Conservation (phyloP, 2,888 invertebrate species). For the Lutraria lutraria region DNA sequence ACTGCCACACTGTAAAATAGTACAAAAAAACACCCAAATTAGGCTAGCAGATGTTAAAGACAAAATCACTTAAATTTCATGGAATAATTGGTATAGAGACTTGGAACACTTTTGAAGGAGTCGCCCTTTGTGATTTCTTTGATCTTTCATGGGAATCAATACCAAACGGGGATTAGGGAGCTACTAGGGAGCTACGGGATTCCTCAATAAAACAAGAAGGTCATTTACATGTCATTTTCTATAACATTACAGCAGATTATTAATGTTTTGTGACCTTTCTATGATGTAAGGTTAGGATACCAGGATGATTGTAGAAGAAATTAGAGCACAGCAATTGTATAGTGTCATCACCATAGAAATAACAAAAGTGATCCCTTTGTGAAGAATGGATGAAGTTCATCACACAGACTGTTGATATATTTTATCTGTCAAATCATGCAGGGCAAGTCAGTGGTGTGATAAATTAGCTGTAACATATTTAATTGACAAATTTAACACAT, state of each 20-base stretch:
- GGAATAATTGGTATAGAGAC: slow-evolving; percentile 55
- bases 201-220: slow-evolving; percentile 29
- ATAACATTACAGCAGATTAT: slow-evolving; percentile 34
- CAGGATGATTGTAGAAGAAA: slow-evolving; percentile 13
- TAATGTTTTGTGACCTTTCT: slow-evolving; percentile 42
- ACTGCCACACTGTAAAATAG: slow-evolving; percentile 68
- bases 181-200: slow-evolving; percentile 26
- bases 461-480: slow-evolving; percentile 25
- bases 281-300: slow-evolving; percentile 30
- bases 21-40: slow-evolving; percentile 33
- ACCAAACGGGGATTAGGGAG: slow-evolving; percentile 32
- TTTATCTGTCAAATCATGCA: slow-evolving; percentile 13
- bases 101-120: slow-evolving; percentile 43
- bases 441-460: neutral
- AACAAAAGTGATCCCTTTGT: slow-evolving; percentile 8
- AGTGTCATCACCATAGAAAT: neutral
- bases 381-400: neutral
- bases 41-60: slow-evolving; percentile 56
- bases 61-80: slow-evolving; percentile 46
- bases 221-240: slow-evolving; percentile 41
- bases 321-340: slow-evolving; percentile 19
- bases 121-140: slow-evolving; percentile 48
- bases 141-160: slow-evolving; percentile 46
- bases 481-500: slow-evolving; percentile 24
- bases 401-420: slow-evolving; percentile 12